phyloP scores from a whole-genome alignment of 2,113 vertebrate genomes.

The Gnathonemus echidnorhynchus region DNA sequence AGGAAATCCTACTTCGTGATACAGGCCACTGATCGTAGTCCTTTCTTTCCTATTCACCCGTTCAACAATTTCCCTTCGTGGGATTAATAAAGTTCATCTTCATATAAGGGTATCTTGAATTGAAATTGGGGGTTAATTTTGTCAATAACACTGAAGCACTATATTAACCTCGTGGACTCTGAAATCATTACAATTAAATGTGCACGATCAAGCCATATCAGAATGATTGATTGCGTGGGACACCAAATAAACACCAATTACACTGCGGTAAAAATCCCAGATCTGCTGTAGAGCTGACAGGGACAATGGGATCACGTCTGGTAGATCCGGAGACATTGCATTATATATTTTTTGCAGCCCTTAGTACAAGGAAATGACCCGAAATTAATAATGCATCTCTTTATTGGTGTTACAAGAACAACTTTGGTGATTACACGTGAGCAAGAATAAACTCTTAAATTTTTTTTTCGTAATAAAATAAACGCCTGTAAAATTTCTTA shows the following conservation, averaged over 20 bases:
- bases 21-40: neutral
- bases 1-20: neutral
- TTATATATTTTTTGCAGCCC: neutral
- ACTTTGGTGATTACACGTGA: slow-evolving; percentile 8
- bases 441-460: slow-evolving; percentile 12
- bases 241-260: neutral
- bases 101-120: no score
- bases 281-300: neutral
- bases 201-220: neutral
- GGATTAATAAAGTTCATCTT: no score
- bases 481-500: slow-evolving; percentile 16
- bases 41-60: neutral
- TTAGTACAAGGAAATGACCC: neutral
- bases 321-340: neutral
- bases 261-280: neutral
- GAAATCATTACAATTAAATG: neutral
- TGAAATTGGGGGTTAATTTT: no score
- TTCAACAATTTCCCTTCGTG: no score
- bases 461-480: slow-evolving; percentile 24
- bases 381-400: slow-evolving; percentile 11
- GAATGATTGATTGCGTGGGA: neutral
- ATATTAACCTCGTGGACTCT: neutral
- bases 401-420: slow-evolving; percentile 22
- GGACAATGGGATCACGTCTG: neutral
- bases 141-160: neutral